Conservation (phyloP, 2,113 vertebrate species). For the Chloebia gouldiae region DNA sequence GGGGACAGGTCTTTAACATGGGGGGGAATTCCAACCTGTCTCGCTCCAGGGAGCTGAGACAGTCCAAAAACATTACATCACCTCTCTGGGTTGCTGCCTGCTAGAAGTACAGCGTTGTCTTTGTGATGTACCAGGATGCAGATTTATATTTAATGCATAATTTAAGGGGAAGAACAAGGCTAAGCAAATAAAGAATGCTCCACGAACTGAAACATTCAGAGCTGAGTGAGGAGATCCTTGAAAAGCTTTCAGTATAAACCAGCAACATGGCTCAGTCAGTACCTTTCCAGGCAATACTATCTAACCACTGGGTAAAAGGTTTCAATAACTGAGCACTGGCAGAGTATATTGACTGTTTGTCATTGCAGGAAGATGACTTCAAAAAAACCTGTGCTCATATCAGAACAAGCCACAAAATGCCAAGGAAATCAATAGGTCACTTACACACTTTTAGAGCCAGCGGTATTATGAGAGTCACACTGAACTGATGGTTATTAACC, state of each 20-base stretch:
- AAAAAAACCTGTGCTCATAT: conserved; percentile 18
- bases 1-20: not conserved
- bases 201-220: not conserved
- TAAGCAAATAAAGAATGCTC: conserved; percentile 20
- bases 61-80: conserved; percentile 42
- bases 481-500: conserved; percentile 42
- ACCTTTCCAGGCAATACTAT: not conserved
- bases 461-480: not conserved
- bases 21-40: conserved; percentile 17
- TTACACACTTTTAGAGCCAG: not conserved
- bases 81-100: not conserved
- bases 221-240: not conserved
- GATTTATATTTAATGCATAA: not conserved
- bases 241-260: not conserved
- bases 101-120: not conserved
- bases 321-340: conserved; percentile 24
- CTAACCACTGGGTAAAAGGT: conserved; percentile 22
- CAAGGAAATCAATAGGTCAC: conserved; percentile 41
- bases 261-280: not conserved
- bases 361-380: conserved; percentile 21
- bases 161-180: conserved; percentile 7
- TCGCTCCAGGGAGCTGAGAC: conserved; percentile 3
- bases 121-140: not conserved
- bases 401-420: conserved; percentile 8
- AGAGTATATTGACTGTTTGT: conserved; percentile 12